Percentiles rank a stretch among this genome's conserved stretches.
Evolutionary conservation across 2,888 invertebrate genomes (phyloP).

Genomic region (Lithophane socia): DNA sequence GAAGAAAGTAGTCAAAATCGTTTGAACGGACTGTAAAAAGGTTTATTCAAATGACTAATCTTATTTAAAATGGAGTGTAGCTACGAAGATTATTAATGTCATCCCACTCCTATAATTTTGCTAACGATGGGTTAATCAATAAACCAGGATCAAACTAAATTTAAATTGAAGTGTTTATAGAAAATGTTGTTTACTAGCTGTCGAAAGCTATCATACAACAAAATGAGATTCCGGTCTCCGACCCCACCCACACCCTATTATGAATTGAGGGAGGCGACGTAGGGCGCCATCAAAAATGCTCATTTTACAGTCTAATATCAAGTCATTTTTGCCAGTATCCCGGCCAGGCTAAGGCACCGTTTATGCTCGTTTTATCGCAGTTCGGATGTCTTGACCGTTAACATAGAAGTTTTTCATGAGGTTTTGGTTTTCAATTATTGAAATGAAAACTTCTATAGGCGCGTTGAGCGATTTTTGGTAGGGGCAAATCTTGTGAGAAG

Average conservation of each 20-base stretch:
- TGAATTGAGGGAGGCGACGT: constrained; percentile 26
- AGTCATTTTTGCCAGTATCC: constrained; percentile 55
- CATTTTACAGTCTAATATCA: constrained; percentile 68
- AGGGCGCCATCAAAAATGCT: constrained; percentile 63
- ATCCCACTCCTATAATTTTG: neutral
- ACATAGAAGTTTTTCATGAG: neutral
- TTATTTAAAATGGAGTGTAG: no score
- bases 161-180: constrained; percentile 8
- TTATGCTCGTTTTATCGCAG: constrained; percentile 38
- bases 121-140: neutral
- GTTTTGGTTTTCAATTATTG: neutral
- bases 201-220: constrained; percentile 19
- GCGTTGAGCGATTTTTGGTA: neutral
- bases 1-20: no score
- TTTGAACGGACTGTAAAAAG: no score
- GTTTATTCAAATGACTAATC: no score
- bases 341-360: constrained; percentile 1
- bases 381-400: constrained; percentile 9
- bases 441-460: neutral
- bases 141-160: constrained; percentile 3
- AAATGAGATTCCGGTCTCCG: constrained; percentile 64
- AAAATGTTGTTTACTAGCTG: constrained; percentile 43
- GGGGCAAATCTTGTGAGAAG: neutral
- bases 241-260: constrained; percentile 28
- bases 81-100: neutral